These are phyloP conservation scores for Diachasmimorpha longicaudata DNA, from an alignment of 1,140 invertebrate genomes.

Conservation along the genomic window DNA sequence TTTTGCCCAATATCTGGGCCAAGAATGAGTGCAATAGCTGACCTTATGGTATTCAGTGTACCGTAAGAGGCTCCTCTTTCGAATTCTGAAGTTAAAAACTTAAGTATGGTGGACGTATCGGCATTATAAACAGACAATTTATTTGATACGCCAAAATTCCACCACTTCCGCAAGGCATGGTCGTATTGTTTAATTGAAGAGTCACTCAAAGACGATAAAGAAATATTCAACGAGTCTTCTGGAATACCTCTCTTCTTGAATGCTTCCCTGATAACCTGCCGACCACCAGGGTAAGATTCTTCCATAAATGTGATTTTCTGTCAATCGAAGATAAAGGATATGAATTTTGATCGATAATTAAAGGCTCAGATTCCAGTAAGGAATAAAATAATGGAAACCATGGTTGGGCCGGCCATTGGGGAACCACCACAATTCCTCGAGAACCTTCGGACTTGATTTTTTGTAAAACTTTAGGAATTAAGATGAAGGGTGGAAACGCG, in stretches of 20 bases:
- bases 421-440: constrained; percentile 21
- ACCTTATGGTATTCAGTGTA: no score
- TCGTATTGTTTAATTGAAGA: constrained; percentile 20
- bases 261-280: constrained; percentile 23
- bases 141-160: constrained; percentile 2
- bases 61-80: no score
- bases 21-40: no score
- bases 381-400: constrained; percentile 24
- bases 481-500: constrained; percentile 42
- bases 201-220: constrained; percentile 5
- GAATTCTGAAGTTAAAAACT: background rate
- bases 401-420: constrained; percentile 24
- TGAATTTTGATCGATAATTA: constrained; percentile 15
- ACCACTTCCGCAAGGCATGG: constrained; percentile 10
- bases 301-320: constrained; percentile 12
- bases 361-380: background rate
- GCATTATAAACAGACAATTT: background rate
- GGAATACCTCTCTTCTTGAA: constrained; percentile 3
- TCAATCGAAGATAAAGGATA: background rate
- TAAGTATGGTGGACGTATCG: background rate
- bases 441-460: constrained; percentile 31
- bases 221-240: constrained; percentile 10
- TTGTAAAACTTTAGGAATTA: constrained; percentile 30
- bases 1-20: no score
- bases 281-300: constrained; percentile 15